Base-by-base conservation (phyloP, 2,797 vertebrate genomes). In the Sebastes goodei region DNA sequence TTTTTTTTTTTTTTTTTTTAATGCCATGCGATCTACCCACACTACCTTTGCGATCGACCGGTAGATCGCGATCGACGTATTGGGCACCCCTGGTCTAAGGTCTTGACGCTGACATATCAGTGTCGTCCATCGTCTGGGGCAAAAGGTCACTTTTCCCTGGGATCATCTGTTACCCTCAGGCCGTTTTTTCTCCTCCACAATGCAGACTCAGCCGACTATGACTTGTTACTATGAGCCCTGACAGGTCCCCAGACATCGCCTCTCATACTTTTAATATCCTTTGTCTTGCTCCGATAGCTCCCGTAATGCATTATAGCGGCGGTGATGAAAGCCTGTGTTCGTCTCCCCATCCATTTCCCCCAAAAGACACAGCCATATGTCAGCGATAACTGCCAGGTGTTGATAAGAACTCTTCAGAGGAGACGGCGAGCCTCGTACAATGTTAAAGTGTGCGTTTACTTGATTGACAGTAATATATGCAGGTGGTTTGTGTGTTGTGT, bases 241-340 rank as follows among this genome's bases (percentile, higher is more conserved):
- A 87, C 78, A 82, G 80, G 75, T 84, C 78, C 78, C 66, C 78
- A 83, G 81, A 87, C 85, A 66, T 74, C 62, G 64, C 83, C 85
- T 88, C 74, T 92, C 83, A 87, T 82, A 88, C 84, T 91, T 92
- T 94, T 92, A 92, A 95, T 94, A 92, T 91, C 89, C 86, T 87
- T 90, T 92, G 93, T 94, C 92, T 88, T 87, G 90, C 87, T 89
- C 88, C 74, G 89, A 94, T 89, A 89, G 87, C 83, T 92, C 87
- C 91, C 79, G 32, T 92, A 91, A 94, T 93, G 78, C 79, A 71
- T 90, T 84, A 77, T 17, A 76, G 85, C 83, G 89, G 68, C 88
- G 76, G 87, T 66, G 88, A 89, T 91, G 83, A 79, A 89, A 90
- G 80, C 86, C 17, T 5, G 61, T 68, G 81, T 92, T 86, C 75